Evolutionary conservation across 1,140 invertebrate species (phyloP), one percentile per base, ranked within the genome.

Genomic region (Lasioglossum baleicum): DNA sequence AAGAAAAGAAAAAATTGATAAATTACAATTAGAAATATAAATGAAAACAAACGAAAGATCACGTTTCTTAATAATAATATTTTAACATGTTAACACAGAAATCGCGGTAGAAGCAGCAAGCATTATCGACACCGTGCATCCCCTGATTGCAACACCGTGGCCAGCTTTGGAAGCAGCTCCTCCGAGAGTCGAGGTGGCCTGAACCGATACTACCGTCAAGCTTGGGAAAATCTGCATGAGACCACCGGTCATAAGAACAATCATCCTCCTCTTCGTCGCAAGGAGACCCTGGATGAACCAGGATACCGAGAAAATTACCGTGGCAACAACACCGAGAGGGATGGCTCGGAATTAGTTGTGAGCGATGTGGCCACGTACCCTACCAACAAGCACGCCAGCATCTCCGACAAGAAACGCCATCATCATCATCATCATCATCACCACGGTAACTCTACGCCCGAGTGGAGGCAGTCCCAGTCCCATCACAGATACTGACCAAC

Each of bases 201-300:
- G 70, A 98, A 97, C 91, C 95, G 97, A 85, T 96, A 96, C 88
- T 98, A 98, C 92, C 95, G 97, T 22, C 96, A 97, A 90, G 97
- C 97, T 7, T 98, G 97, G 97, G 97, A 98, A 88, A 98, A 98
- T 90, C 94, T 98, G 7, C 97, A 98, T 89, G 96, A 97, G 92
- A 96, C 96, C 20, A 94, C 96, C 15, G 95, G 95, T 35, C 94
- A 94, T 63, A 95, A 95, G 87, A 92, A 94, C 31, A 93, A 93
- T 68, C 94, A 95, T 86, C 93, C 94, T 60, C 94, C 94, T 2
- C 91, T 95, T 15, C 92, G 94, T 56, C 94, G 95, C 65, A 96
- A 96, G 90, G 96, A 96, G 83, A 96, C 95, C 35, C 90, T 96
- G 82, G 96, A 96, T 91, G 95, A 95, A 86, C 95, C 95, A 42